phyloP scores from a whole-genome alignment of 2,113 vertebrate species.

The Mesocricetus auratus region DNA sequence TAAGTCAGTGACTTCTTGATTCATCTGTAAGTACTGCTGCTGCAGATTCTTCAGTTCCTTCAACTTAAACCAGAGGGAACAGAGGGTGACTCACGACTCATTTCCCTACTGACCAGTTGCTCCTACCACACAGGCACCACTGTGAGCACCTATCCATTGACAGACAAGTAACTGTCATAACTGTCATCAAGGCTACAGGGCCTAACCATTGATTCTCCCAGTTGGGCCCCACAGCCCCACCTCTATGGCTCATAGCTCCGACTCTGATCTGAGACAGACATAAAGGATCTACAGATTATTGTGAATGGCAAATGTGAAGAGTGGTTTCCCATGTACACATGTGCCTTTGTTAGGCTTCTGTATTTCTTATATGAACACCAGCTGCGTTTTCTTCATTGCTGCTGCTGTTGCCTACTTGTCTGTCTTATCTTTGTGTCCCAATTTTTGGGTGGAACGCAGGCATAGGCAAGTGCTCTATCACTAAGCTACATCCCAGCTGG shows the following conservation, averaged over 20 bases:
- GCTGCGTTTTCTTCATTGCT: not conserved
- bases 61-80: constrained; percentile 86
- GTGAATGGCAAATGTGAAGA: not conserved
- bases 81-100: constrained; percentile 40
- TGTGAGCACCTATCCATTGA: not conserved
- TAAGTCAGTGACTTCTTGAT: constrained; percentile 90
- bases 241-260: not conserved
- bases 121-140: not conserved
- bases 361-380: not conserved
- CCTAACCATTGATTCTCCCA: not conserved
- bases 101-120: not conserved
- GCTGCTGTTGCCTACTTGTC: not conserved
- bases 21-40: constrained; percentile 89
- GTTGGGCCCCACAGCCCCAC: not conserved
- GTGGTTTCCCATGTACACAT: not conserved
- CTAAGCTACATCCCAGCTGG: not conserved
- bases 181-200: not conserved
- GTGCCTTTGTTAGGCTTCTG: not conserved
- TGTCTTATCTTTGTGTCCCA: not conserved
- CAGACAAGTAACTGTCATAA: not conserved
- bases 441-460: not conserved
- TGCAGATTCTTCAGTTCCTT: constrained; percentile 92
- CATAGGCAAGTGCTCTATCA: not conserved
- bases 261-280: not conserved
- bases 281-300: not conserved